Evolutionary conservation across 2,888 invertebrate genomes (phyloP), one percentile per base, ranked within the genome.

Genomic region (Tridacna crocea): DNA sequence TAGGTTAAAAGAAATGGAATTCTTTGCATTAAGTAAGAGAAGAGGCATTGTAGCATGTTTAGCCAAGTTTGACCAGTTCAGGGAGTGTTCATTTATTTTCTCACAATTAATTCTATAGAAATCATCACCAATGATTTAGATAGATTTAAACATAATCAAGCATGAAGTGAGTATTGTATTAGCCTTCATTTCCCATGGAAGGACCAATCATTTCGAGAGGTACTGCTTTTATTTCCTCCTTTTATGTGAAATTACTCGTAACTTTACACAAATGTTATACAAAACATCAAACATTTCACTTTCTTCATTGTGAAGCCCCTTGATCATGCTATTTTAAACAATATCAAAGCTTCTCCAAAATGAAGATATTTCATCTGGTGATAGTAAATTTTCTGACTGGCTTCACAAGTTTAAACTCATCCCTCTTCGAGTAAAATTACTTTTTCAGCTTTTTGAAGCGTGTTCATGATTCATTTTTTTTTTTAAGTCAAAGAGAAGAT

Each of bases 261-360:
- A 82, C 74, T 79, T 82, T 79, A 82, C 79, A 79, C 82, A 82
- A 79, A 82, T 73, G 65, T 75, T 61, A 72, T 27, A 82, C 80
- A 78, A 82, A 79, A 70, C 76, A 77, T 82, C 82, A 82, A 82
- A 82, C 68, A 76, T 48, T n/a, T 47, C 70, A 17, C n/a, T 70
- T 70, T 70, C 70, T 26, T 24, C 51, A 70, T 70, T 70, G 70
- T 70, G 13, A 47, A n/a, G 70, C 70, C 68, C 70, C 70, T 47
- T 70, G 19, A 51, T 70, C 61, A 26, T 70, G 70, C 51, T 47
- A 46, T 15, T 70, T 70, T 51, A 61, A 61, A n/a, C 70, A 51
- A 48, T 36, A 47, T 70, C 70, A 70, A 70, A 70, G 70, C 22
- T 22, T 17, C 11, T 22, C 13, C 24, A 46, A n/a, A 51, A 51